Evolutionary conservation across 2,113 vertebrate genomes (phyloP).

Genomic region (Daphoenositta chrysoptera): DNA sequence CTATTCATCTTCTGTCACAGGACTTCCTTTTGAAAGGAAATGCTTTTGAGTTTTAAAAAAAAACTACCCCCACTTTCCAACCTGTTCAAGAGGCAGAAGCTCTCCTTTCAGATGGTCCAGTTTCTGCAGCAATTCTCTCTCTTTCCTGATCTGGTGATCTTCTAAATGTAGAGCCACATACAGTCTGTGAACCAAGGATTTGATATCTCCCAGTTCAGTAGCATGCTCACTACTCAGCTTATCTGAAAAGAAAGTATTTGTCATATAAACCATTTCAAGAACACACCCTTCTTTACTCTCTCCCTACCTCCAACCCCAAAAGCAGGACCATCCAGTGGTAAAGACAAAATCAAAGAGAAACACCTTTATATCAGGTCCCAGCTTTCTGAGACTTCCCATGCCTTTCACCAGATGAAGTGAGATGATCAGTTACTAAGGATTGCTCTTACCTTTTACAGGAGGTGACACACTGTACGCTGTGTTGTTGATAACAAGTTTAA

Average conservation of each 20-base stretch:
- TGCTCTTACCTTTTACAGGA: constrained; percentile 76
- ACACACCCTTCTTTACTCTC: background rate
- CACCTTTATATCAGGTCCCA: background rate
- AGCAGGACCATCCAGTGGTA: background rate
- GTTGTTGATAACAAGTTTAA: constrained; percentile 84
- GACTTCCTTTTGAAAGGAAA: background rate
- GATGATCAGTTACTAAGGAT: background rate
- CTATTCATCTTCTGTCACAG: background rate
- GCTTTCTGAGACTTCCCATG: background rate
- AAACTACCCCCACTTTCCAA: constrained; percentile 7
- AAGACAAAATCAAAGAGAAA: background rate
- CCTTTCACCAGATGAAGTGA: background rate
- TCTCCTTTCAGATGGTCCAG: constrained; percentile 82
- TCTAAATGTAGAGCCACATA: constrained; percentile 81
- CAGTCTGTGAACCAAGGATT: constrained; percentile 83
- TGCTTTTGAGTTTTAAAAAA: background rate
- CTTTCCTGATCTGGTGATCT: constrained; percentile 79
- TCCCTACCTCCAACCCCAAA: background rate
- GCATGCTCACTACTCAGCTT: constrained; percentile 60
- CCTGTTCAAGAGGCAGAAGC: constrained; percentile 87
- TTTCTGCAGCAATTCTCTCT: constrained; percentile 79
- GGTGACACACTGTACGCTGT: constrained; percentile 70
- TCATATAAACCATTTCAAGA: background rate
- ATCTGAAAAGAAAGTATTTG: constrained; percentile 57
- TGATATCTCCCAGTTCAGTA: constrained; percentile 75